phyloP scores from a whole-genome alignment of 1,140 invertebrate genomes.

The Heliconius melpomene region DNA sequence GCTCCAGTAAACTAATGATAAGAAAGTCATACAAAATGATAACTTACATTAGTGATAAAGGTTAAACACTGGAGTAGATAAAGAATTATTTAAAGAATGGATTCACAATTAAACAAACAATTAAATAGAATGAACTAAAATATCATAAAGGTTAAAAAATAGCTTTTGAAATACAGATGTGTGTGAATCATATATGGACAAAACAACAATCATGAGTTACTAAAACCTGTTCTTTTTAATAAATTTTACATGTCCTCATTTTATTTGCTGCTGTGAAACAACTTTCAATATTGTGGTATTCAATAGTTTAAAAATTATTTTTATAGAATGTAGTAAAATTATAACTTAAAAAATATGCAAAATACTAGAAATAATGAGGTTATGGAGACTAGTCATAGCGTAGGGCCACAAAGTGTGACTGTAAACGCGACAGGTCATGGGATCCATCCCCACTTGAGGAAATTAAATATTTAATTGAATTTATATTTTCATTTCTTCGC shows the following conservation, averaged over 20 bases:
- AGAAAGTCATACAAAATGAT: slow-evolving; percentile 32
- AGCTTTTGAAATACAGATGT: not conserved
- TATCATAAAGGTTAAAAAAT: not conserved
- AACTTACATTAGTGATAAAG: slow-evolving; percentile 17
- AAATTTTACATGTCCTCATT: not conserved
- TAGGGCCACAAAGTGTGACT: no score
- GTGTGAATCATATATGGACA: not conserved
- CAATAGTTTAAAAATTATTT: not conserved
- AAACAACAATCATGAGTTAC: slow-evolving; percentile 2
- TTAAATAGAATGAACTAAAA: not conserved
- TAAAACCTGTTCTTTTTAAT: slow-evolving; percentile 6
- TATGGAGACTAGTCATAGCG: no score
- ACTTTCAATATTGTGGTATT: slow-evolving; percentile 4
- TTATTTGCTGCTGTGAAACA: not conserved
- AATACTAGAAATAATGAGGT: no score
- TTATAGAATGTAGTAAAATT: not conserved
- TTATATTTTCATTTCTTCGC: no score
- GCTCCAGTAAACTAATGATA: slow-evolving; percentile 40
- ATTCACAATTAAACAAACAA: no score
- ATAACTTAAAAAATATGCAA: not conserved
- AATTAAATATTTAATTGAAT: no score
- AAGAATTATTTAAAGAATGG: not conserved
- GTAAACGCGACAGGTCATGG: no score
- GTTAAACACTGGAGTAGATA: slow-evolving; percentile 1
- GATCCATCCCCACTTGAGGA: no score